Conservation (phyloP, 1,140 invertebrate species). For the Cyrtorhinus lividipennis region DNA sequence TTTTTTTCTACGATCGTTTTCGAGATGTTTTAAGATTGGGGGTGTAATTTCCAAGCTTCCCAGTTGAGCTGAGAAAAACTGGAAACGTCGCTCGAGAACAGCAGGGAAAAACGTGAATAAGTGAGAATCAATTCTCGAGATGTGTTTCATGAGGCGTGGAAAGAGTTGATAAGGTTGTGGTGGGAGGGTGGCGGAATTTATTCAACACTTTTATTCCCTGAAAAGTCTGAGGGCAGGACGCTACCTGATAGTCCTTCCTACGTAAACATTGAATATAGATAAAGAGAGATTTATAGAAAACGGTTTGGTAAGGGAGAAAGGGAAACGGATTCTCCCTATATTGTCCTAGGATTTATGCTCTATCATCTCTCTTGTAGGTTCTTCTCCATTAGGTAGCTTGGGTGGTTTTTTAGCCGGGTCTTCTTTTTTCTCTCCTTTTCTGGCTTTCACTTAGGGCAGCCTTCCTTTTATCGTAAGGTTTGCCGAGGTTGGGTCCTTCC, state of each 20-base stretch:
- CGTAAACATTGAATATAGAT: constrained; percentile 14
- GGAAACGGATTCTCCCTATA: constrained; percentile 6
- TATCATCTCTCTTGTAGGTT: constrained; percentile 12
- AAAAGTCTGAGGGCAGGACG: background rate
- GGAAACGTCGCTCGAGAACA: too few relatives aligned
- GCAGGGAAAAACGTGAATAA: constrained; percentile 3
- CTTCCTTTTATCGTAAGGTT: background rate
- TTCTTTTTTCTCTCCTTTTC: background rate
- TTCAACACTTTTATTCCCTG: constrained; percentile 11
- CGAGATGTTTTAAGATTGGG: too few relatives aligned
- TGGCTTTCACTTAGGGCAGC: background rate
- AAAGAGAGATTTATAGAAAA: constrained; percentile 14
- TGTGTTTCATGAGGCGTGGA: constrained; percentile 12
- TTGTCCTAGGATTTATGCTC: constrained; percentile 14
- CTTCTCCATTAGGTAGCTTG: constrained; percentile 4
- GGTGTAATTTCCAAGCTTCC: too few relatives aligned
- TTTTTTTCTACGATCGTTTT: too few relatives aligned
- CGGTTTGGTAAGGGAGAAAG: background rate
- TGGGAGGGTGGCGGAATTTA: background rate
- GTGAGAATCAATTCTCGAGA: constrained; percentile 11
- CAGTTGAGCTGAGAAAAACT: too few relatives aligned
- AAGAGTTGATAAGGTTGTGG: constrained; percentile 9
- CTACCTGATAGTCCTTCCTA: constrained; percentile 11
- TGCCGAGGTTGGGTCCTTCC: too few relatives aligned
- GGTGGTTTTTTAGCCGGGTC: too few relatives aligned